Conservation (phyloP, 2,113 vertebrate species). For the Sorex fumeus region DNA sequence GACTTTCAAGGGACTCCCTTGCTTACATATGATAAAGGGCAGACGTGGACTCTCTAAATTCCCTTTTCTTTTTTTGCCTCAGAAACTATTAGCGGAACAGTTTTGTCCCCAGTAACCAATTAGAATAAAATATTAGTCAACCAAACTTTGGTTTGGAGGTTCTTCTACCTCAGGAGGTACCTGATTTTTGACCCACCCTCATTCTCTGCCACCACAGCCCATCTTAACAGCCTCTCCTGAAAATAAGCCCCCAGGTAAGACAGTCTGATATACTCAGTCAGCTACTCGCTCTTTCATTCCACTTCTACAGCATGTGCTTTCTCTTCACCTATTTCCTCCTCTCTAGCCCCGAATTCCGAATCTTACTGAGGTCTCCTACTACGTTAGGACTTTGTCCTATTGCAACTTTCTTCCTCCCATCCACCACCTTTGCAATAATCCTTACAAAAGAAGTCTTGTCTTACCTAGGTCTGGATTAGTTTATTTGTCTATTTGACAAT, state of each 20-base stretch:
- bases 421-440: background rate
- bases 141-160: background rate
- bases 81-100: background rate
- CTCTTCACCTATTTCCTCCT: no score
- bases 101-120: background rate
- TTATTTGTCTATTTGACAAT: conserved; percentile 20
- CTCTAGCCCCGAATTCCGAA: no score
- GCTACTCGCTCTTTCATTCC: background rate
- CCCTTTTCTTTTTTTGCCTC: background rate
- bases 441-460: background rate
- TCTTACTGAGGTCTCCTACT: background rate
- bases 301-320: background rate
- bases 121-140: background rate
- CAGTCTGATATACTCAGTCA: background rate
- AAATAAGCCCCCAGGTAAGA: background rate
- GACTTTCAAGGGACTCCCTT: background rate
- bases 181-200: background rate
- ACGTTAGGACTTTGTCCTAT: background rate
- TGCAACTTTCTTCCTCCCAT: background rate
- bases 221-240: background rate
- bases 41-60: background rate
- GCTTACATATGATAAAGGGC: background rate
- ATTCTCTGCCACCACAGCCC: background rate
- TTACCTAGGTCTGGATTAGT: background rate
- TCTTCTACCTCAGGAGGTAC: background rate